Evolutionary conservation across 2,888 invertebrate species (phyloP).

Genomic region (Chalcis sispes): DNA sequence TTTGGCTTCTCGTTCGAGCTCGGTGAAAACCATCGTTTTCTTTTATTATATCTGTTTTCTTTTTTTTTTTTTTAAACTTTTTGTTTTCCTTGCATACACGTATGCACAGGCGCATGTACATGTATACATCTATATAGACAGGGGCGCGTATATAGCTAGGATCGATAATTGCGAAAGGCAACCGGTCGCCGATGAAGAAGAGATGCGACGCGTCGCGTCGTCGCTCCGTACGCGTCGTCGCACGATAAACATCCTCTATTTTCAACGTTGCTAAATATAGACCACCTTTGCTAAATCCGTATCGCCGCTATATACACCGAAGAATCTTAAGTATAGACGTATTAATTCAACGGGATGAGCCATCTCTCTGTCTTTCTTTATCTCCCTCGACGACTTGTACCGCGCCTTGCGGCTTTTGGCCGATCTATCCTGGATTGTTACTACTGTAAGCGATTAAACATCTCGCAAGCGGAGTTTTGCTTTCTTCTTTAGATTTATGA

Average conservation of each 20-base stretch:
- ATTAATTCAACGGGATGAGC: conserved; percentile 35
- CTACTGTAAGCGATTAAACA: too few relatives aligned
- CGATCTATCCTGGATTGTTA: too few relatives aligned
- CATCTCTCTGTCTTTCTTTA: neutral
- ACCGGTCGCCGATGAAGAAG: conserved; percentile 1
- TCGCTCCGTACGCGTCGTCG: too few relatives aligned
- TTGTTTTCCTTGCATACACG: conserved; percentile 13
- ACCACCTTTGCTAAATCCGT: conserved; percentile 69
- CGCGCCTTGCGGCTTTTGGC: too few relatives aligned
- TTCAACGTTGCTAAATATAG: conserved; percentile 69
- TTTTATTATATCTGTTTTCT: conserved; percentile 1
- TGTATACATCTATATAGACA: neutral
- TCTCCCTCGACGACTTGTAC: too few relatives aligned
- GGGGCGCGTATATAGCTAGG: too few relatives aligned
- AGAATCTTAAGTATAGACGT: conserved; percentile 10
- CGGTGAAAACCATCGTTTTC: neutral
- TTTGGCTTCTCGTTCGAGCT: conserved; percentile 3
- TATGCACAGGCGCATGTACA: too few relatives aligned
- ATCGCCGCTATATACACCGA: conserved; percentile 50
- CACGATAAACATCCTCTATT: conserved; percentile 30
- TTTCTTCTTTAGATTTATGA: too few relatives aligned
- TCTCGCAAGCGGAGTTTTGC: too few relatives aligned
- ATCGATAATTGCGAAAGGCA: conserved; percentile 34
- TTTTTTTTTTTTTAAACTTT: neutral
- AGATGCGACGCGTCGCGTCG: neutral